These are phyloP conservation scores for Teinopalpus imperialis DNA, from an alignment of 2,888 invertebrate species.

Conservation along the genomic window DNA sequence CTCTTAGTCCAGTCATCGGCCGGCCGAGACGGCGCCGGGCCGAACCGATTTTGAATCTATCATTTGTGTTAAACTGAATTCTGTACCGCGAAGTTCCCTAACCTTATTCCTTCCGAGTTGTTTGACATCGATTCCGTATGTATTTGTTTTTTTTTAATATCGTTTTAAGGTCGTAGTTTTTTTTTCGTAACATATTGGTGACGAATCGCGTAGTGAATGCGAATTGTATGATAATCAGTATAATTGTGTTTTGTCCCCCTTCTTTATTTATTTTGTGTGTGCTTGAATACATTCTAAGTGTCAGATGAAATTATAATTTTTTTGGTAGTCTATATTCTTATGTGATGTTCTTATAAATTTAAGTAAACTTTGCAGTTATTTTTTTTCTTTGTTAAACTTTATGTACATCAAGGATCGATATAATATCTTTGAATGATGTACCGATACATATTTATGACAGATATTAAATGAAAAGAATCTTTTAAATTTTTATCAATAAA, in stretches of 20 bases:
- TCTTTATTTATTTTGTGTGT: slow-evolving; percentile 11
- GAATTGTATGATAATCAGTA: slow-evolving; percentile 18
- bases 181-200: slow-evolving; percentile 3
- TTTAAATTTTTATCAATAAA: too few relatives aligned
- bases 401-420: too few relatives aligned
- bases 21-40: slow-evolving; percentile 53
- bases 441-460: too few relatives aligned
- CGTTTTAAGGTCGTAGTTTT: background rate
- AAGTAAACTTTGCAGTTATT: too few relatives aligned
- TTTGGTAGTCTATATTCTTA: too few relatives aligned
- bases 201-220: slow-evolving; percentile 1
- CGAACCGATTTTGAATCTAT: slow-evolving; percentile 46
- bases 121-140: slow-evolving; percentile 15
- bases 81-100: slow-evolving; percentile 16
- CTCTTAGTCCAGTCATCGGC: slow-evolving; percentile 56
- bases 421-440: too few relatives aligned
- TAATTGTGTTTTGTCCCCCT: slow-evolving; percentile 10
- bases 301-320: too few relatives aligned
- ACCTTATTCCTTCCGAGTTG: slow-evolving; percentile 4
- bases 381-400: too few relatives aligned
- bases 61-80: slow-evolving; percentile 24
- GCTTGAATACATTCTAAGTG: background rate
- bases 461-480: too few relatives aligned
- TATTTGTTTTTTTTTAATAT: slow-evolving; percentile 2
- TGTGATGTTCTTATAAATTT: too few relatives aligned